Evolutionary conservation across 2,888 invertebrate species (phyloP), one percentile per base, ranked within the genome.

Genomic region (Dorcus hopei): DNA sequence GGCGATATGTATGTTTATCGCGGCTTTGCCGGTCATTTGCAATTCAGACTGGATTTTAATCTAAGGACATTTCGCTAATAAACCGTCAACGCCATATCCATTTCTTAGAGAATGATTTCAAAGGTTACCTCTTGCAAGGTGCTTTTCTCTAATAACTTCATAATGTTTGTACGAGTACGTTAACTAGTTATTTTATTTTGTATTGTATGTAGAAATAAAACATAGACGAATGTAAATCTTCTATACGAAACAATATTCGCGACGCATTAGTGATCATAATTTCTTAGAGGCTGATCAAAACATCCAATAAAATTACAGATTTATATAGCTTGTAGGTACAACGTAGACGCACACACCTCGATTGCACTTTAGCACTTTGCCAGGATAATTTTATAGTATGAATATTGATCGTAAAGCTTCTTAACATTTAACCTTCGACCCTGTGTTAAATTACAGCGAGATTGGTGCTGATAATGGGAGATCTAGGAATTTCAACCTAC

Each of bases 41-140:
- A 64, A 64, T 61, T 63, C 61, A 64, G 62, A 63, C 62, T 53
- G 64, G 62, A 62, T 64, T 64, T 62, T 61, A 64, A 64, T 62
- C 61, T 57, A 57, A 52, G 62, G 62, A 61, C 56, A 59, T 62
- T 52, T 49, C 55, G 59, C 54, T 60, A 58, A 62, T 62, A 62
- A 62, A 51, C 59, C 60, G 62, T 58, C 51, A 49, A 52, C 57
- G 53, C 63, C 61, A 64, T 64, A 61, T 58, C 48, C 47, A 60
- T 60, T 33, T 33, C 26, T 33, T 33, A 33, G 3, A 33, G 7
- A 33, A 6, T 1, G 26, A 33, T 33, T 33, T 33, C 6, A 33
- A 33, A 33, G 26, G 26, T 33, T 7, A 33, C 26, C 1, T 14
- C 14, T 33, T 33, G 26, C 26, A 33, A 33, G 26, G 6, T 33